Percentiles rank a stretch among this genome's conserved stretches.
phyloP scores from a whole-genome alignment of 2,113 vertebrate species.

The Nerophis ophidion region DNA sequence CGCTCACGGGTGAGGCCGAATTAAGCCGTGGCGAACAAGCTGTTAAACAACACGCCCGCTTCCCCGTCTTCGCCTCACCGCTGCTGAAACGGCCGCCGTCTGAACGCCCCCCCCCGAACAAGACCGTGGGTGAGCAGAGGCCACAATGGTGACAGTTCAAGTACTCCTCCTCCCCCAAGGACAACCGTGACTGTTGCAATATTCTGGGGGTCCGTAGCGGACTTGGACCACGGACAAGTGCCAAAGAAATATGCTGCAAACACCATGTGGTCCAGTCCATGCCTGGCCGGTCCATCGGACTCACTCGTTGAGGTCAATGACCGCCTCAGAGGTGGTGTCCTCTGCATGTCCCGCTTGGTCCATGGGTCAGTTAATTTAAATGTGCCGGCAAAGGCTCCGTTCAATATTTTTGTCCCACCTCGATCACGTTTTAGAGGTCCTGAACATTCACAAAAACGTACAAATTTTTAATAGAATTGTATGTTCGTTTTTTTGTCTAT shows the following conservation, averaged over 20 bases:
- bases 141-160: slow-evolving; percentile 41
- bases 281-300: slow-evolving; percentile 51
- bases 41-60: slow-evolving; percentile 46
- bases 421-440: no score
- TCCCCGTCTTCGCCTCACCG: slow-evolving; percentile 1
- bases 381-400: no score
- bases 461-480: not conserved
- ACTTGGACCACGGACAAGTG: slow-evolving; percentile 64
- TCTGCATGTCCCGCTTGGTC: no score
- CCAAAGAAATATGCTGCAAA: slow-evolving; percentile 67
- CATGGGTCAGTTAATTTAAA: no score
- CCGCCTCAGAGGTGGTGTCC: slow-evolving; percentile 40
- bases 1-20: slow-evolving; percentile 32
- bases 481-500: not conserved
- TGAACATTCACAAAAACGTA: no score
- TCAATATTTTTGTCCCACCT: no score
- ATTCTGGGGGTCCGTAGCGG: slow-evolving; percentile 52
- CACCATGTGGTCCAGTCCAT: slow-evolving; percentile 50
- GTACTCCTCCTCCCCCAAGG: not conserved
- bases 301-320: slow-evolving; percentile 49
- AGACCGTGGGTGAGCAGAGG: slow-evolving; percentile 21
- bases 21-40: slow-evolving; percentile 61
- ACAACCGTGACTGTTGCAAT: slow-evolving; percentile 44
- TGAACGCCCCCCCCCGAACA: slow-evolving; percentile 20
- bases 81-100: slow-evolving; percentile 4